Conservation (phyloP, 2,797 vertebrate genomes). For the Arrhamphus sclerolepis region DNA sequence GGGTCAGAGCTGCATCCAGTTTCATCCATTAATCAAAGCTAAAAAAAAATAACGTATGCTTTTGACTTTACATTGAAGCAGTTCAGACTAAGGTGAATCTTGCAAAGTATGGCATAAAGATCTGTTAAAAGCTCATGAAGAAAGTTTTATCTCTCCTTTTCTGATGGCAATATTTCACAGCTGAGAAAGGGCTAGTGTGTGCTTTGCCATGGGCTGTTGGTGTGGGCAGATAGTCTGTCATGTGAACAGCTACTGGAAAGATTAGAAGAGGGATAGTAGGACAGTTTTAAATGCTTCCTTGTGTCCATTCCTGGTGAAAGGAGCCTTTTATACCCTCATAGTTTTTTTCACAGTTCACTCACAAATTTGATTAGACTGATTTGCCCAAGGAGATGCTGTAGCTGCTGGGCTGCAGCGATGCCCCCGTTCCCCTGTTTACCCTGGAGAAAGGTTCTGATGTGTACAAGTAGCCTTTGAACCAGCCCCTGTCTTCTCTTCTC, state of each 20-base stretch:
- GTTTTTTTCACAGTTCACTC: constrained; percentile 68
- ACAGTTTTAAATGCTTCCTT: constrained; percentile 68
- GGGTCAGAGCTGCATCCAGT: constrained; percentile 26
- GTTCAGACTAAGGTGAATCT: constrained; percentile 29
- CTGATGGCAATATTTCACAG: constrained; percentile 54
- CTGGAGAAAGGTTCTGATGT: constrained; percentile 62
- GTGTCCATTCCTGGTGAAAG: constrained; percentile 65
- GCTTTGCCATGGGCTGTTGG: constrained; percentile 56
- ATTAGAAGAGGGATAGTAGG: constrained; percentile 49
- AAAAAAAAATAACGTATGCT: constrained; percentile 55
- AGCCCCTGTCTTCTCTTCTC: constrained; percentile 57
- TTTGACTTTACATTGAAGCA: constrained; percentile 27
- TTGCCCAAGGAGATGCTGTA: constrained; percentile 67
- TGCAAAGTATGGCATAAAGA: constrained; percentile 24
- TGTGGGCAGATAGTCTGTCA: constrained; percentile 58
- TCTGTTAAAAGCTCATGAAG: constrained; percentile 50
- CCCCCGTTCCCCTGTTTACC: constrained; percentile 69
- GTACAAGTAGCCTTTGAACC: constrained; percentile 64
- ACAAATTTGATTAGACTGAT: constrained; percentile 79
- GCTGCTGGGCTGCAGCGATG: constrained; percentile 58
- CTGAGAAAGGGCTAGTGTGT: constrained; percentile 53
- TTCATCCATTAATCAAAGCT: constrained; percentile 35
- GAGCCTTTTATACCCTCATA: constrained; percentile 58
- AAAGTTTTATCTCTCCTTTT: constrained; percentile 46
- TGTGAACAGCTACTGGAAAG: constrained; percentile 70